phyloP scores from a whole-genome alignment of 2,797 vertebrate species.

The Anas capensis region DNA sequence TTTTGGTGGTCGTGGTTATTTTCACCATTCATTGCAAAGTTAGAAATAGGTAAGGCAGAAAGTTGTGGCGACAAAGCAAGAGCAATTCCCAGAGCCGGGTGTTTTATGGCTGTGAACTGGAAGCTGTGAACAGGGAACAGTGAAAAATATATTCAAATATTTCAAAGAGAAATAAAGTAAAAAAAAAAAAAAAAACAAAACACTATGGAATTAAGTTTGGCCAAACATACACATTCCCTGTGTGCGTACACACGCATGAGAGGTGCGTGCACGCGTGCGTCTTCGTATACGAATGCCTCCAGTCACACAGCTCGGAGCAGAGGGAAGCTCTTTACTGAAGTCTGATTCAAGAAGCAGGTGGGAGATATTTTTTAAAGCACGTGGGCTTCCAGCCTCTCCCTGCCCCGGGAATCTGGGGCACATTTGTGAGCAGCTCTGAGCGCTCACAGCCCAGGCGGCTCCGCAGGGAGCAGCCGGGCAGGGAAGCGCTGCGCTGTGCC shows the following conservation, averaged over 20 bases:
- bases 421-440: too few species aligned
- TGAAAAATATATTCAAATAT: fast-evolving
- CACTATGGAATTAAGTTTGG: neutral
- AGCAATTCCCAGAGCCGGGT: neutral
- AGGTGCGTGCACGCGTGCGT: fast-evolving
- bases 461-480: too few species aligned
- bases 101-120: fast-evolving
- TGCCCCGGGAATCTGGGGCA: neutral
- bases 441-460: too few species aligned
- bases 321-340: neutral
- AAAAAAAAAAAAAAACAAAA: too few species aligned
- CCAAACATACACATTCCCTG: fast-evolving
- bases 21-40: neutral
- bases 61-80: neutral
- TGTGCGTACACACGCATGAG: neutral
- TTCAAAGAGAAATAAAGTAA: neutral
- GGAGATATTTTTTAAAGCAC: neutral
- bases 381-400: fast-evolving
- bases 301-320: neutral
- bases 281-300: fast-evolving
- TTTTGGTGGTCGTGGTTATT: neutral
- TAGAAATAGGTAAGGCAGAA: neutral
- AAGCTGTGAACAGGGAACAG: fast-evolving
- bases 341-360: fast-evolving
- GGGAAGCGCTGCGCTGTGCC: too few species aligned